Evolutionary conservation across 2,113 vertebrate species (phyloP).

Genomic region (Megaleporinus macrocephalus): DNA sequence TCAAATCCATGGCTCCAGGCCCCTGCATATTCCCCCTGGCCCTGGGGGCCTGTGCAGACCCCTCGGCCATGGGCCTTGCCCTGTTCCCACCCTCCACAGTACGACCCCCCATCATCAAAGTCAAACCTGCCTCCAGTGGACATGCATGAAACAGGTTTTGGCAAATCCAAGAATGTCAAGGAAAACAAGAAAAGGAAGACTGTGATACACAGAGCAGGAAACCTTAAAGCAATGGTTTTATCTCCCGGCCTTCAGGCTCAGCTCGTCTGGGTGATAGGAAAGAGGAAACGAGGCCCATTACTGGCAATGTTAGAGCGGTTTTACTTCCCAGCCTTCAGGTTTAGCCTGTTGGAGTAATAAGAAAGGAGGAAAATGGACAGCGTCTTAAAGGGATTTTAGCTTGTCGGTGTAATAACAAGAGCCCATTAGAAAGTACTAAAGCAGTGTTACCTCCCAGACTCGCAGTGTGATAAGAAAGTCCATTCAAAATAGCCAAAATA

Average conservation of each 20-base stretch:
- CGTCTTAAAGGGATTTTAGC: not conserved
- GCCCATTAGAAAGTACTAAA: not conserved
- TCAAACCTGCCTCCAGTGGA: slow-evolving; percentile 93
- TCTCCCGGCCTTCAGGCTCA: slow-evolving; percentile 17
- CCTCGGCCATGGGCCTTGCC: slow-evolving; percentile 97
- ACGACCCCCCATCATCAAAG: slow-evolving; percentile 99
- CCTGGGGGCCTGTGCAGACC: slow-evolving; percentile 97
- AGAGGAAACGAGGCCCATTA: not conserved
- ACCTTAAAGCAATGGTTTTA: slow-evolving; percentile 3
- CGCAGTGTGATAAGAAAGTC: not conserved
- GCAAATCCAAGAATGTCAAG: slow-evolving; percentile 80
- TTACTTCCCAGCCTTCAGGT: not conserved
- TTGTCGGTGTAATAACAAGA: not conserved
- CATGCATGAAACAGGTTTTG: slow-evolving; percentile 84
- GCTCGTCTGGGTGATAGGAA: not conserved
- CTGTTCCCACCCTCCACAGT: slow-evolving; percentile 99
- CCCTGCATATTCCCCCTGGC: slow-evolving; percentile 96
- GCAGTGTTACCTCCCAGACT: not conserved
- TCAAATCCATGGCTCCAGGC: slow-evolving; percentile 98
- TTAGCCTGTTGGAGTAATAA: not conserved
- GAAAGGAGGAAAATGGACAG: too few relatives aligned
- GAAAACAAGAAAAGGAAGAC: slow-evolving; percentile 59
- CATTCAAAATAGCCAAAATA: slow-evolving; percentile 25
- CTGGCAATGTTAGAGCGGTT: not conserved
- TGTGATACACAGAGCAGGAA: slow-evolving; percentile 37